Evolutionary conservation across 2,888 invertebrate genomes (phyloP).

Genomic region (Perdita meconis): DNA sequence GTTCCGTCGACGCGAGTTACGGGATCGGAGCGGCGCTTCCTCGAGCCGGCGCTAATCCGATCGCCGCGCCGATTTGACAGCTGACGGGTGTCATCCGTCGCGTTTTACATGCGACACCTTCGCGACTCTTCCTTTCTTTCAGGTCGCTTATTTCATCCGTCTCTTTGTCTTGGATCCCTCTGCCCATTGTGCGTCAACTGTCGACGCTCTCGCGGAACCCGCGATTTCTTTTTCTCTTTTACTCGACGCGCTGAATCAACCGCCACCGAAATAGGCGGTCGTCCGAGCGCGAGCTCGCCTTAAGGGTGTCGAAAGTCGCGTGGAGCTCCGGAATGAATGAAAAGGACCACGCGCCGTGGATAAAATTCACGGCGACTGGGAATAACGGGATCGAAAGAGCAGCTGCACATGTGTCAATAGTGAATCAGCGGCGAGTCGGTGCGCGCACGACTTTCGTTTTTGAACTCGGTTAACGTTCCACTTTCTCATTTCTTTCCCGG

Average conservation of each 20-base stretch:
- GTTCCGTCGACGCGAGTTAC: conserved; percentile 18
- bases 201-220: not conserved
- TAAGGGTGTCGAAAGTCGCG: not conserved
- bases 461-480: conserved; percentile 59
- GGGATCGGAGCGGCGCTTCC: conserved; percentile 20
- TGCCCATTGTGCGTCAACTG: no score
- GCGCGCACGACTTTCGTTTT: conserved; percentile 58
- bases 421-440: conserved; percentile 36
- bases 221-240: not conserved
- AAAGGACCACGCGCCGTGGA: conserved; percentile 4
- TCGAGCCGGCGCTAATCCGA: conserved; percentile 42
- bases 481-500: conserved; percentile 50
- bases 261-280: conserved; percentile 29
- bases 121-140: not conserved
- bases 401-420: conserved; percentile 38
- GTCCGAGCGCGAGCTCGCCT: conserved; percentile 5
- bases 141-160: no score
- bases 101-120: not conserved
- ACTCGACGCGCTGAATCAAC: not conserved
- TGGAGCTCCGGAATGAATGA: not conserved
- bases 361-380: conserved; percentile 23
- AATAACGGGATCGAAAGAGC: conserved; percentile 28
- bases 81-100: conserved; percentile 71
- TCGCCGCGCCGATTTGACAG: conserved; percentile 75
- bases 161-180: no score